Base-by-base conservation (phyloP, 2,797 vertebrate genomes). In the Phataginus tricuspis region DNA sequence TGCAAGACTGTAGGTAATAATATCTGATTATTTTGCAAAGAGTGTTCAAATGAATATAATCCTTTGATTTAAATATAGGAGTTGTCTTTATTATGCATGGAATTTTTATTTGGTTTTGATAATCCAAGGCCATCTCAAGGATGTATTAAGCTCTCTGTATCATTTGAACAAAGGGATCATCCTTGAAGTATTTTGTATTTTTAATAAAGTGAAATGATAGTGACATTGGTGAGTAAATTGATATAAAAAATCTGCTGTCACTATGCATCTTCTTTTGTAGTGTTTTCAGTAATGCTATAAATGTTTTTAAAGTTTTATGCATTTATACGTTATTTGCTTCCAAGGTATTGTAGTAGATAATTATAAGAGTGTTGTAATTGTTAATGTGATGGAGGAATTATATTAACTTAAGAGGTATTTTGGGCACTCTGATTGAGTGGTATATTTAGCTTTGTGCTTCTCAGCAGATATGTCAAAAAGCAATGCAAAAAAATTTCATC, bases 1-100 rank as follows among this genome's bases (percentile, higher is more conserved):
- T 85, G 23, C 25, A 96, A 95, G 49, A 96, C 61, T 15, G 7
- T 94, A 93, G 69, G 21, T 86, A 88, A 78, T 85, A 96, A 51
- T 75, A 94, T n/a, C 55, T 92, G 84, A 97, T 93, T 97, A 93
- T 90, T 93, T 96, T 94, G 97, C 82, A 96, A 79, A 95, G 78
- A 57, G 2, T 57, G 29, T 64, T 98, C 95, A 91, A 90, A 74
- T 82, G 78, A 97, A 78, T 66, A 1, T 94, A 96, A 97, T 90
- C 63, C 69, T 96, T 94, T 96, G 61, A 94, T 37, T 86, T 79
- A 77, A 97, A 94, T 10, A 34, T 45, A 27, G 55, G 57, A 87
- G 91, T 82, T 94, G 34, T 86, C 78, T 95, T 95, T 69, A 66
- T 91, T 95, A 94, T 86, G 74, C 5, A 68, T 80, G n/a, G 14